Conservation (phyloP, 2,888 invertebrate genomes). For the Lithodes maja region DNA sequence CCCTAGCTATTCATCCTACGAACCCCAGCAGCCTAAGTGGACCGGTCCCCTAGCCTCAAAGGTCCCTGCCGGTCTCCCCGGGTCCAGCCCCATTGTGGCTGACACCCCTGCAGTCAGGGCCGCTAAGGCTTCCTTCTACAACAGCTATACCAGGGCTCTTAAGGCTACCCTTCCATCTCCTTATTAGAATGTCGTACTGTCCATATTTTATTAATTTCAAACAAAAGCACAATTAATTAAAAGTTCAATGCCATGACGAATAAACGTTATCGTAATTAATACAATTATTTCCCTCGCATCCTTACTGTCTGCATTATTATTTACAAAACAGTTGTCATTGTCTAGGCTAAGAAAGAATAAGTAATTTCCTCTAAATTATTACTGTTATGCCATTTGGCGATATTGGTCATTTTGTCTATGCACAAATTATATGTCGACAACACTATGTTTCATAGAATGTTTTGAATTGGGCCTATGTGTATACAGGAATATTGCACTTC, state of each 20-base stretch:
- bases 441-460: no score
- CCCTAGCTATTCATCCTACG: conserved; percentile 6
- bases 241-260: neutral
- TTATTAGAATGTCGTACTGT: conserved; percentile 11
- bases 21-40: conserved; percentile 32
- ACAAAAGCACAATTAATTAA: neutral
- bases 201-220: neutral
- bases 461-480: no score
- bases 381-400: no score
- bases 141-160: conserved; percentile 44
- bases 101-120: conserved; percentile 72
- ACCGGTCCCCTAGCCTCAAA: conserved; percentile 39
- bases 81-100: conserved; percentile 48
- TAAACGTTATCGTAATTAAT: neutral
- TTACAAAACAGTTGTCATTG: no score
- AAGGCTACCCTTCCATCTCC: neutral
- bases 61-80: conserved; percentile 40
- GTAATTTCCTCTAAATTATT: no score
- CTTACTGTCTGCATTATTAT: neutral
- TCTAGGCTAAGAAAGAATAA: no score
- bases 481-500: no score
- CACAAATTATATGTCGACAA: no score
- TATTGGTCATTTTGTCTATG: no score
- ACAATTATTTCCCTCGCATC: neutral
- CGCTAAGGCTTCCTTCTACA: conserved; percentile 72